Evolutionary conservation across 2,797 vertebrate species (phyloP).

Genomic region (Onychomys torridus): DNA sequence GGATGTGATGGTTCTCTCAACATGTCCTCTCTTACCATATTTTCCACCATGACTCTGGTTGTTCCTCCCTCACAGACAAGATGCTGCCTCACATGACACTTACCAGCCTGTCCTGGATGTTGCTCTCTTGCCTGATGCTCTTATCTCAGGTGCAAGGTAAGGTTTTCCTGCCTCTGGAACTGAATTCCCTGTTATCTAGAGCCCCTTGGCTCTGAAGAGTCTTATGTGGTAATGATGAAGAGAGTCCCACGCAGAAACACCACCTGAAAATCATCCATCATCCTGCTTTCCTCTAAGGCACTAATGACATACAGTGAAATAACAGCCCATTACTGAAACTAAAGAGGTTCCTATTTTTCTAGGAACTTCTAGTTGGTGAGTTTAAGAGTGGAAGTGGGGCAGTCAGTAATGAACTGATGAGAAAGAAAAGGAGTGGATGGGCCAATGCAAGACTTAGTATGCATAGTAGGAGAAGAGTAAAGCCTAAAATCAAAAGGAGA

Average conservation of each 20-base stretch:
- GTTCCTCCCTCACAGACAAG: fast-evolving
- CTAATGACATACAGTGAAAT: fast-evolving
- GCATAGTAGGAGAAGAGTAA: background rate
- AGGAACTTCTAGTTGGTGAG: fast-evolving
- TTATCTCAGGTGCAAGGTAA: slow-evolving; percentile 55
- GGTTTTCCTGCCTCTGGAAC: background rate
- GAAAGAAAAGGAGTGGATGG: background rate
- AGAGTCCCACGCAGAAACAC: background rate
- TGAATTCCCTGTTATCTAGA: background rate
- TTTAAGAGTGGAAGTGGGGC: background rate
- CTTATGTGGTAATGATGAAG: too few species aligned
- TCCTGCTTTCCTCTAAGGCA: fast-evolving
- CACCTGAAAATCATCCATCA: background rate
- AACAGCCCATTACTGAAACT: background rate
- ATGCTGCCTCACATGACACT: background rate
- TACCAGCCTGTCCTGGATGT: slow-evolving; percentile 5
- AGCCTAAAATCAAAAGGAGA: background rate
- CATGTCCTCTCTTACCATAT: fast-evolving
- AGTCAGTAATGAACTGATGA: background rate
- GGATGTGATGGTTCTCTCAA: fast-evolving
- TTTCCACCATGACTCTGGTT: background rate
- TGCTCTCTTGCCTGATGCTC: slow-evolving; percentile 39
- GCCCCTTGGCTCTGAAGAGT: background rate
- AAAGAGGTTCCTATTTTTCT: background rate
- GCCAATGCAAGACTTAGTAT: background rate